A percentile compares a stretch with the other conserved stretches of the same genome.
These are phyloP conservation scores for Pogonophryne albipinna DNA, from an alignment of 2,797 vertebrate species.

Conservation along the genomic window DNA sequence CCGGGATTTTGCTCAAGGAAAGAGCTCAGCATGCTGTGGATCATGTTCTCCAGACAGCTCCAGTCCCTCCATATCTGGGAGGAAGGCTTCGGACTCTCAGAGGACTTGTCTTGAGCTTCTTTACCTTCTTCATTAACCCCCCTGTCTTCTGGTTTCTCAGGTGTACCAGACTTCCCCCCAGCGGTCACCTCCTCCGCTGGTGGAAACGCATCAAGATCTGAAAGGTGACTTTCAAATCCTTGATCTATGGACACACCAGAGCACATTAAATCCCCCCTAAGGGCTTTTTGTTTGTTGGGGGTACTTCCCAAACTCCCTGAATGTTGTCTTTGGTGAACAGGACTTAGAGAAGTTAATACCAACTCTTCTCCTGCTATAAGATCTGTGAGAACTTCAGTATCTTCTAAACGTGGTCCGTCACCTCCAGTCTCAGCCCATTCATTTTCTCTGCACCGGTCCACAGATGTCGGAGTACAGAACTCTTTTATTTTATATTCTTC, in stretches of 20 bases:
- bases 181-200: background rate
- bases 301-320: background rate
- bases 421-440: background rate
- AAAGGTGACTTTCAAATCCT: background rate
- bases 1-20: slow-evolving; percentile 29
- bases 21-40: slow-evolving; percentile 16
- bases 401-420: background rate
- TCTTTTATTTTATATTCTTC: background rate
- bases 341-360: background rate
- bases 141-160: background rate
- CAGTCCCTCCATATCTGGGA: background rate
- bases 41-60: slow-evolving; percentile 16
- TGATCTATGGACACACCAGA: background rate
- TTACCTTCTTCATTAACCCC: background rate
- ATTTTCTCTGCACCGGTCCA: background rate
- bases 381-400: background rate
- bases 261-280: background rate
- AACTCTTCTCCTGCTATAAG: background rate
- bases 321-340: background rate
- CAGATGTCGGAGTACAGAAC: background rate
- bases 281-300: background rate
- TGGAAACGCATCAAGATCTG: background rate
- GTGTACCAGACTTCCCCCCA: too few relatives aligned
- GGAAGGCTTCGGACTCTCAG: background rate
- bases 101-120: background rate